Evolutionary conservation across 2,797 vertebrate genomes (phyloP).

Genomic region (Kryptolebias ocellatus): DNA sequence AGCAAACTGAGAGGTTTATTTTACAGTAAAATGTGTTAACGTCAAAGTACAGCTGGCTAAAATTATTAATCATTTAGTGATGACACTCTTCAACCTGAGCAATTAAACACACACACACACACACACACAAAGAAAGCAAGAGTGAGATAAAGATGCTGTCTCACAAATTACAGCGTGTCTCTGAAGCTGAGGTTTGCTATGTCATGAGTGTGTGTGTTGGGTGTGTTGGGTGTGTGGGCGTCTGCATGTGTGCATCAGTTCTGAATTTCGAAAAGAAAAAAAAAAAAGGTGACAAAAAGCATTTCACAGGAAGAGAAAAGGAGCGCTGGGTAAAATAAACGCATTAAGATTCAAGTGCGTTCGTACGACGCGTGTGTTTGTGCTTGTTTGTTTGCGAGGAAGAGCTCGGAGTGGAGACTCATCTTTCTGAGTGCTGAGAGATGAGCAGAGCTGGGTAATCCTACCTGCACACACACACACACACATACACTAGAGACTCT

Average conservation of each 20-base stretch:
- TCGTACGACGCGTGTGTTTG: constrained; percentile 8
- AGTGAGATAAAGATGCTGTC: constrained; percentile 65
- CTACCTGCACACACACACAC: constrained; percentile 54
- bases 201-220: constrained; percentile 28
- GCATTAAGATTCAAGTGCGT: constrained; percentile 2
- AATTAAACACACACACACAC: constrained; percentile 53
- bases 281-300: neutral
- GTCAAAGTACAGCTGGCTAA: constrained; percentile 65
- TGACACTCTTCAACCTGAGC: constrained; percentile 69
- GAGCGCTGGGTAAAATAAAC: constrained; percentile 12
- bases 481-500: constrained; percentile 23
- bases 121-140: constrained; percentile 27
- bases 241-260: neutral
- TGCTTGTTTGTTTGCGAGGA: constrained; percentile 3
- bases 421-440: constrained; percentile 66
- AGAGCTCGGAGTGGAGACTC: constrained; percentile 49
- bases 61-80: constrained; percentile 79
- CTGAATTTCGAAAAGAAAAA: constrained; percentile 3
- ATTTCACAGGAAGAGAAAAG: constrained; percentile 3
- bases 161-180: constrained; percentile 72
- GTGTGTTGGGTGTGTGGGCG: constrained; percentile 13
- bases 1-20: neutral
- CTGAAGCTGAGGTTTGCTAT: constrained; percentile 67
- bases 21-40: constrained; percentile 22
- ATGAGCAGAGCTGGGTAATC: constrained; percentile 69